phyloP scores from a whole-genome alignment of 2,113 vertebrate species.

The Isichthys henryi region DNA sequence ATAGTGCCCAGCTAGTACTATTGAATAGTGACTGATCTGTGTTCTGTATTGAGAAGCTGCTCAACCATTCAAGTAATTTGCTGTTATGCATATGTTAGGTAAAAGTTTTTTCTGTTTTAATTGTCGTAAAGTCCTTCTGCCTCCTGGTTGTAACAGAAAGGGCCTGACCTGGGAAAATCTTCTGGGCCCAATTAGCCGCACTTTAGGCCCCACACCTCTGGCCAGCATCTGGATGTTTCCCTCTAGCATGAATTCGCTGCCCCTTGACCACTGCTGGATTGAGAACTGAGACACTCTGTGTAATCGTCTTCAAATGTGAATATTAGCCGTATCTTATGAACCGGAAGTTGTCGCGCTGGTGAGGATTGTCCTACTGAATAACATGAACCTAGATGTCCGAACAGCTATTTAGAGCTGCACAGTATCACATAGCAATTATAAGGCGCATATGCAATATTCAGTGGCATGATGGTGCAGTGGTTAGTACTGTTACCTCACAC shows the following conservation, averaged over 20 bases:
- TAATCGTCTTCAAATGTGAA: background rate
- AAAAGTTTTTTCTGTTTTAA: background rate
- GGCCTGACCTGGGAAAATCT: background rate
- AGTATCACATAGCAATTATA: background rate
- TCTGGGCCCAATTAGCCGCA: background rate
- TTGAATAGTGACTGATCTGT: background rate
- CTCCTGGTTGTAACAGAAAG: background rate
- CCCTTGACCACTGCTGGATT: background rate
- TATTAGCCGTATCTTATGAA: background rate
- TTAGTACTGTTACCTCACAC: too few species aligned
- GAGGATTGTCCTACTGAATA: background rate
- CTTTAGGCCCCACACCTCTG: too few species aligned
- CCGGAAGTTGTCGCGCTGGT: background rate
- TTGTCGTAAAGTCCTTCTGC: background rate
- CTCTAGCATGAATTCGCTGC: background rate
- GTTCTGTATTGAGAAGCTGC: background rate
- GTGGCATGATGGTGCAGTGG: too few species aligned
- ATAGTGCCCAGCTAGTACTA: background rate
- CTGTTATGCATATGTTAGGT: background rate
- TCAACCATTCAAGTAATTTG: background rate
- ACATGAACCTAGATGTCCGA: background rate
- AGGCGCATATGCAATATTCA: background rate
- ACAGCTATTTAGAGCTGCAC: background rate
- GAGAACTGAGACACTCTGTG: background rate
- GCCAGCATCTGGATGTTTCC: background rate